phyloP scores from a whole-genome alignment of 2,797 vertebrate genomes.

The Crypturellus tataupa region DNA sequence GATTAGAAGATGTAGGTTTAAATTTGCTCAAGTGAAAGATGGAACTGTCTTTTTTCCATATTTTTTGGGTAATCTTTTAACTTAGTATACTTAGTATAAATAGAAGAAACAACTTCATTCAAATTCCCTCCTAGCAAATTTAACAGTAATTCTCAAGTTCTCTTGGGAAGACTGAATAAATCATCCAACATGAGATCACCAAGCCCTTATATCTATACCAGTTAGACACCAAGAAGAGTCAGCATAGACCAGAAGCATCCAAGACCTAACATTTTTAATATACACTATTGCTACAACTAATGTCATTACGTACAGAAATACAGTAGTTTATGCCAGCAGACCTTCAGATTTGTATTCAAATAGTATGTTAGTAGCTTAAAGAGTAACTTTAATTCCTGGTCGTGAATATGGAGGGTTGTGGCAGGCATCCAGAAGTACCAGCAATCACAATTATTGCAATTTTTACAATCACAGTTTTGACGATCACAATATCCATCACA shows the following conservation, averaged over 20 bases:
- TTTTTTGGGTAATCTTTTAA: not conserved
- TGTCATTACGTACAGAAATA: not conserved
- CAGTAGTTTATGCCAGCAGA: not conserved
- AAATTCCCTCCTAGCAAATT: not conserved
- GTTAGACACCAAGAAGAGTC: not conserved
- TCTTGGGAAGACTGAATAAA: not conserved
- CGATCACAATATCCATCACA: not conserved
- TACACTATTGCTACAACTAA: not conserved
- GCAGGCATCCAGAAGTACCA: not conserved
- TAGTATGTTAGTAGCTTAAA: not conserved
- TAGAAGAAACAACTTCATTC: not conserved
- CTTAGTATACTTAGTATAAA: not conserved
- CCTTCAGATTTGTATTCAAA: not conserved
- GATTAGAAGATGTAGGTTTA: not conserved
- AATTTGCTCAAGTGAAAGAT: not conserved
- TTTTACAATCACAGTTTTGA: too few relatives aligned
- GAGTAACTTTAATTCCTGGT: not conserved
- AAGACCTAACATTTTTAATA: not conserved
- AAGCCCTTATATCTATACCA: not conserved
- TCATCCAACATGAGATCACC: not conserved
- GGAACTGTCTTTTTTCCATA: not conserved
- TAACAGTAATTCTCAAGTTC: not conserved
- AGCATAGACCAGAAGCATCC: not conserved
- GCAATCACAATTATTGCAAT: too few relatives aligned
- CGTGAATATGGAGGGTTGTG: not conserved